Conservation (phyloP, 2,888 invertebrate species). For the Cheilosia variabilis region DNA sequence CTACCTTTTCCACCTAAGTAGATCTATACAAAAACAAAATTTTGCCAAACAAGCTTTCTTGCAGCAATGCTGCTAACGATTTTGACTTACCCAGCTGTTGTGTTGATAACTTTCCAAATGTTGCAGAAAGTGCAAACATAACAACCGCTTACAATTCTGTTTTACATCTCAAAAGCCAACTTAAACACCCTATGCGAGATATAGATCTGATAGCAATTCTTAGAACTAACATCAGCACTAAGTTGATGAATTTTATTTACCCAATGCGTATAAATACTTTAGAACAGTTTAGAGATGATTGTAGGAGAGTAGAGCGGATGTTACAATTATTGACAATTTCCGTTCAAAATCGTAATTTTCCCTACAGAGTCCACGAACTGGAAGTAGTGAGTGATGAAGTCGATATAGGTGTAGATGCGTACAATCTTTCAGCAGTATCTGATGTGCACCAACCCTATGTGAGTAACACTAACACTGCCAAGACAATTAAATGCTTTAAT, state of each 20-base stretch:
- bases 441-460: not conserved
- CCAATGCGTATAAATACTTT: not conserved
- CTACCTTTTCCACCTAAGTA: not conserved
- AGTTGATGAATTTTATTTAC: slow-evolving; percentile 1
- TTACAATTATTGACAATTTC: slow-evolving; percentile 7
- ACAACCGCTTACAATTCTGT: slow-evolving; percentile 1
- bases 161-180: slow-evolving; percentile 18
- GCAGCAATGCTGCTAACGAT: not conserved
- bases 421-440: not conserved
- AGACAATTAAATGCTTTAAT: not conserved
- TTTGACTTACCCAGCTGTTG: not conserved
- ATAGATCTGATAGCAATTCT: slow-evolving; percentile 35
- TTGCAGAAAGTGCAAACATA: not conserved
- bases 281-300: not conserved
- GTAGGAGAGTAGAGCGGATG: slow-evolving; percentile 2
- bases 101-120: not conserved
- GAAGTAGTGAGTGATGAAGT: not conserved
- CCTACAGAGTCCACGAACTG: slow-evolving; percentile 8
- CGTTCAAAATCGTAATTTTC: not conserved
- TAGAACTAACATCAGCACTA: slow-evolving; percentile 18
- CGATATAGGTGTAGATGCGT: not conserved
- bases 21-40: not conserved
- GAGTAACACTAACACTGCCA: not conserved
- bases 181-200: slow-evolving; percentile 25
- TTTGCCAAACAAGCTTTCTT: not conserved